A percentile compares a stretch with the other conserved stretches of the same genome.
These are phyloP conservation scores for Bujurquina vittata DNA, from an alignment of 2,113 vertebrate genomes.

Conservation along the genomic window DNA sequence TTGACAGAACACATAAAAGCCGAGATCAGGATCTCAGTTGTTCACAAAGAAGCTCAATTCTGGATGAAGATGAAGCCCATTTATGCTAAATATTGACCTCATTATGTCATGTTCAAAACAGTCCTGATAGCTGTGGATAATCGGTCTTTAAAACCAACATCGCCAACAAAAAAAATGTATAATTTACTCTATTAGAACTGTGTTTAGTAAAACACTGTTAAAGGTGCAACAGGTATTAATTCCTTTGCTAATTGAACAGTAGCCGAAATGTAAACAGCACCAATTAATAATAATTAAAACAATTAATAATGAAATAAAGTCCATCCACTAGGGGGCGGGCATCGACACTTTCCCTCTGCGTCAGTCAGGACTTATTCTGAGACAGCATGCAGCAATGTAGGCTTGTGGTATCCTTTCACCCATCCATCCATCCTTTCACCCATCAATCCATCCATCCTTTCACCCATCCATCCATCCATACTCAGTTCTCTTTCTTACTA, in stretches of 20 bases:
- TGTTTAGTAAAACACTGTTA: neutral
- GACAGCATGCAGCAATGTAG: neutral
- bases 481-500: neutral
- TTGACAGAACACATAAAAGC: conserved; percentile 9
- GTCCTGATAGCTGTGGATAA: neutral
- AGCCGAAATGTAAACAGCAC: neutral
- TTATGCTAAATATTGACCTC: conserved; percentile 7
- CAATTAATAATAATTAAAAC: too few relatives aligned
- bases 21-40: conserved; percentile 18
- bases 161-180: neutral
- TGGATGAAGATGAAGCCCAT: neutral
- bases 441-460: neutral
- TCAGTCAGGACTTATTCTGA: neutral
- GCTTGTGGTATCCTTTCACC: neutral
- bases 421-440: neutral
- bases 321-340: neutral
- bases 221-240: neutral
- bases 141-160: neutral
- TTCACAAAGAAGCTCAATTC: neutral
- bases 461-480: neutral
- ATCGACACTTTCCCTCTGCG: neutral
- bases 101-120: neutral
- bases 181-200: neutral
- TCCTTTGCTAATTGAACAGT: neutral
- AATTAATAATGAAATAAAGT: neutral